Evolutionary conservation across 1,140 invertebrate species (phyloP).

Genomic region (Bombus polaris): DNA sequence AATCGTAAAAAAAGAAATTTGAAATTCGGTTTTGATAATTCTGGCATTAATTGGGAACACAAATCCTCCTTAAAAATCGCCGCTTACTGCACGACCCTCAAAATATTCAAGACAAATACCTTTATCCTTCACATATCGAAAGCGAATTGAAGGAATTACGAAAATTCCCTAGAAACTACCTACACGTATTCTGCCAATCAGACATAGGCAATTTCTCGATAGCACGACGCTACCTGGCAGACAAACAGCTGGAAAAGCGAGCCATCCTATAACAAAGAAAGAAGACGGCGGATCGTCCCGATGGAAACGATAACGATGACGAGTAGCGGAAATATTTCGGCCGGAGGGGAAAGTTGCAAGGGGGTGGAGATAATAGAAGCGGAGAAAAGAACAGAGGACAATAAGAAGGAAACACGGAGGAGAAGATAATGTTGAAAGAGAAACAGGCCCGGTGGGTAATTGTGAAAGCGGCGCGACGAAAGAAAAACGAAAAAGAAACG

Average conservation of each 20-base stretch:
- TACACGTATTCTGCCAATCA: neutral
- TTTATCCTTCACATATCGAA: too few relatives aligned
- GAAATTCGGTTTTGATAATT: too few relatives aligned
- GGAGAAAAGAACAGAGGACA: slow-evolving; percentile 3
- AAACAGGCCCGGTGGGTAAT: neutral
- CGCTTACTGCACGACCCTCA: too few relatives aligned
- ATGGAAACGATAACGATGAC: slow-evolving; percentile 17
- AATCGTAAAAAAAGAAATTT: too few relatives aligned
- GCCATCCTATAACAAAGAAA: neutral
- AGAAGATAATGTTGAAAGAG: neutral
- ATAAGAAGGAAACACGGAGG: slow-evolving; percentile 14
- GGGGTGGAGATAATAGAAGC: neutral
- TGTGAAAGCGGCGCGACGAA: neutral
- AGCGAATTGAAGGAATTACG: neutral
- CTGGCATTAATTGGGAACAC: too few relatives aligned
- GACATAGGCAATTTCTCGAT: neutral
- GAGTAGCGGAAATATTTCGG: slow-evolving; percentile 4
- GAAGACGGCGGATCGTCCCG: neutral
- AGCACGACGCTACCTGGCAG: neutral
- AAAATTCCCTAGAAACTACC: neutral
- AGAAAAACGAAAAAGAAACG: neutral
- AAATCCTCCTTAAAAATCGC: too few relatives aligned
- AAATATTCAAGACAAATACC: too few relatives aligned
- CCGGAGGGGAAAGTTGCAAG: neutral
- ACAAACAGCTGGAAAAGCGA: neutral